Evolutionary conservation across 2,797 vertebrate genomes (phyloP), one percentile per base, ranked within the genome.

Genomic region (Acrocephalus scirpaceus): DNA sequence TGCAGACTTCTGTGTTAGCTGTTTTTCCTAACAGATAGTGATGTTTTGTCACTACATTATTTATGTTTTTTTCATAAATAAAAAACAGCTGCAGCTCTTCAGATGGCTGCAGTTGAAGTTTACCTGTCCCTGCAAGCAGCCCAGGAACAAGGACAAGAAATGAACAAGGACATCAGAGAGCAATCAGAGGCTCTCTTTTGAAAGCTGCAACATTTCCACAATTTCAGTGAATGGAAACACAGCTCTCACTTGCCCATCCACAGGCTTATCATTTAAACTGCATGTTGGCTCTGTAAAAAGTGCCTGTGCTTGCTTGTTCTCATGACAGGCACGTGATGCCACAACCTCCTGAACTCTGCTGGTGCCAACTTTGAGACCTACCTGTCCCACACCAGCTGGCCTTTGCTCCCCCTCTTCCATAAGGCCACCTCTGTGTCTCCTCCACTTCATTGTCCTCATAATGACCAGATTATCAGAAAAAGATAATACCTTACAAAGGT

Each of bases 311-410:
- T 19, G 32, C 40, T 32, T 1, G 5, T 38, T 42, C 56, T 15
- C 5, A 1, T 18, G 36, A 15, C 20, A 16, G 42, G 38, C 48
- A 44, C 0, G 0, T 11, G 50, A 40, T 0, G 0, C 20, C 56
- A 9, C 3, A 5, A 23, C 9, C 42, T 75, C 71, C 81, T 66
- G 60, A 56, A 70, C 82, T 48, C 85, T 72, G 65, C 45, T 51
- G 2, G 0, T 1, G 10, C 8, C n/a, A 40, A 1, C 25, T 44
- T 10, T 6, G 44, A 60, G 30, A 47, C 26, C 56, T 5, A 3
- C 30, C n/a, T 38, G 57, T 7, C 23, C 53, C 57, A 36, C 25
- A 30, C 6, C 58, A 26, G 66, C 66, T 32, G n/a, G 9, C 44
- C 42, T 70, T 38, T 25, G 42, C 50, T 44, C 8, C 50, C 44